Evolutionary conservation across 2,888 invertebrate genomes (phyloP).

Genomic region (Linyphia triangularis): DNA sequence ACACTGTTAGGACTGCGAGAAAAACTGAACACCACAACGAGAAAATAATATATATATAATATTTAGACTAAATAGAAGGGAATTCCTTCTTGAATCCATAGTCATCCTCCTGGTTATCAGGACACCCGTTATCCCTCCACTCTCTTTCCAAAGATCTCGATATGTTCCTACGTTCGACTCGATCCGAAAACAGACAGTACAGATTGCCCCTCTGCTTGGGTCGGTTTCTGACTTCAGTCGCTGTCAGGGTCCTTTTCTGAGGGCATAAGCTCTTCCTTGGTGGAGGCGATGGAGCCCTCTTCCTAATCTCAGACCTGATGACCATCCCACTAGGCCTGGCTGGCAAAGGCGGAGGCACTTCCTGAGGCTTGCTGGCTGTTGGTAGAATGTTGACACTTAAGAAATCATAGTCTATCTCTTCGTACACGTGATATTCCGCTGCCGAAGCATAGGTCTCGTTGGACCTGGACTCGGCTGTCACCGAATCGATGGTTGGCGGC

Average conservation of each 20-base stretch:
- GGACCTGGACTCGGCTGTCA: neutral
- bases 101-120: conserved; percentile 72
- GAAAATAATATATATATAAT: neutral
- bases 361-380: neutral
- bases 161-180: conserved; percentile 77
- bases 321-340: conserved; percentile 76
- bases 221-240: conserved; percentile 72
- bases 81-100: conserved; percentile 74
- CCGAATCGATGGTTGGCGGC: neutral
- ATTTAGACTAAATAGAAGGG: conserved; percentile 35
- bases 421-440: conserved; percentile 79
- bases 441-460: conserved; percentile 57
- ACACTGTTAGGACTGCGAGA: neutral
- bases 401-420: conserved; percentile 78
- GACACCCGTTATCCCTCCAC: conserved; percentile 58
- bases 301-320: conserved; percentile 4
- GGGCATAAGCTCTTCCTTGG: conserved; percentile 26
- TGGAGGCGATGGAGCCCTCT: conserved; percentile 33
- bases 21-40: too few relatives aligned
- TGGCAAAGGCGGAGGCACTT: conserved; percentile 77
- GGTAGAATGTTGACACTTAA: neutral
- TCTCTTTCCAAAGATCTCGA: conserved; percentile 78
- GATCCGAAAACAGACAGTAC: conserved; percentile 78
- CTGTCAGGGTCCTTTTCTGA: neutral
- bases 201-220: conserved; percentile 78